Base-by-base conservation (phyloP, 1,140 invertebrate genomes). In the Trichonephila inaurata region DNA sequence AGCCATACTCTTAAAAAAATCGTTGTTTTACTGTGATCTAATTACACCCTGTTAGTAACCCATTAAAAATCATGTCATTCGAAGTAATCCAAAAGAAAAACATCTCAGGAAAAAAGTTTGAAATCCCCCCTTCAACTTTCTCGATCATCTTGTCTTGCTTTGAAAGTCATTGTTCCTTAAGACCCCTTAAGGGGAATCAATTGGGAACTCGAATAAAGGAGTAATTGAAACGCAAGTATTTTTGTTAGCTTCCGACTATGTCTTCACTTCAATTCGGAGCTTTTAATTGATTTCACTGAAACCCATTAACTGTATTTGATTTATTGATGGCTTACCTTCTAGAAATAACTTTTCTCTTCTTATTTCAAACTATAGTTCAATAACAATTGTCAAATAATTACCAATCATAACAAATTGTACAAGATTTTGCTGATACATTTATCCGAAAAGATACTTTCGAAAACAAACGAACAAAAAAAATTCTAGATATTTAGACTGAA, bases 201-300 rank as follows among this genome's bases (percentile, higher is more conserved):
- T 83, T 19, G 51, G 82, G 58, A 83, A 83, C 82, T n/a, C 40
- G 82, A 83, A 83, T 83, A 83, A 83, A 83, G 82, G 82, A 83
- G 82, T 60, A 83, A 60, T 83, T 83, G 40, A 83, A 83, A 83
- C 51, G 19, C 40, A 58, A 60, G 51, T 58, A 83, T 83, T 83
- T 83, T 83, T 83, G 82, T 83, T 83, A 83, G 82, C 82, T 83
- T 60, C 51, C 82, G 44, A 69, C 66, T 69, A 69, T 69, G 66
- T 83, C 72, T 77, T 77, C 72, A 77, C 72, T 77, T 77, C 33
- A 77, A 77, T 77, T 28, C 72, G 28, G 24, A 14, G 40, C 44
- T 58, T 83, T 83, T 83, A 83, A 83, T 83, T 60, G 44, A 58
- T 44, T 83, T 83, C 18, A 58, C 82, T 83, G 82, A 60, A 83